Percentiles rank a stretch among this genome's conserved stretches.
These are phyloP conservation scores for Macaca mulatta DNA, from an alignment of 2,113 vertebrate genomes.

Conservation along the genomic window DNA sequence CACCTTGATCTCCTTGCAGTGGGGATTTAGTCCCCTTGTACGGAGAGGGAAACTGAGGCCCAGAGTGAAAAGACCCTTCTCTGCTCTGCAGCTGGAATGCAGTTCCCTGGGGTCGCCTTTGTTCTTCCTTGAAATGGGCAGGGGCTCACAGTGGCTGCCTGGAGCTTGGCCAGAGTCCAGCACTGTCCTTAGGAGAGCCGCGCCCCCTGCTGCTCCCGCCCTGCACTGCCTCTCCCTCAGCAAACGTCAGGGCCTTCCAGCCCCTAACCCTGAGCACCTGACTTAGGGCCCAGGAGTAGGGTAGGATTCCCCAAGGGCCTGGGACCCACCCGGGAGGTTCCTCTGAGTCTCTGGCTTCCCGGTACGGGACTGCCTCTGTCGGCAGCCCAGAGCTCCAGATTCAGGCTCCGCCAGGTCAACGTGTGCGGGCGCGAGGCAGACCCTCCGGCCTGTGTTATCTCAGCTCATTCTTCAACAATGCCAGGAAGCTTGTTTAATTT, in stretches of 20 bases:
- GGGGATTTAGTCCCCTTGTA: not conserved
- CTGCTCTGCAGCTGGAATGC: too few relatives aligned
- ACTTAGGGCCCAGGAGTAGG: too few relatives aligned
- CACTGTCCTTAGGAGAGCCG: not conserved
- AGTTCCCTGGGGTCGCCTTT: not conserved
- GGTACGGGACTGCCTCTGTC: accelerated
- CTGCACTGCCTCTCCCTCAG: not conserved
- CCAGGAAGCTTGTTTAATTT: too few relatives aligned
- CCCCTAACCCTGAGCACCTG: not conserved
- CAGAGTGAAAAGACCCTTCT: not conserved
- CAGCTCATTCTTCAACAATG: accelerated
- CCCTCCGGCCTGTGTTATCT: accelerated
- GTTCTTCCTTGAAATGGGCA: not conserved
- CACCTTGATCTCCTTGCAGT: not conserved
- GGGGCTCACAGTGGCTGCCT: accelerated
- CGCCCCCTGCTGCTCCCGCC: not conserved
- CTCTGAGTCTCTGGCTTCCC: too few relatives aligned
- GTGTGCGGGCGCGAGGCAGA: not conserved
- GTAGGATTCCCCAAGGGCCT: accelerated
- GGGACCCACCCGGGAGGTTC: accelerated
- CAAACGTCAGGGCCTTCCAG: not conserved
- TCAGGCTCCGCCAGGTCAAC: not conserved
- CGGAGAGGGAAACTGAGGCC: not conserved
- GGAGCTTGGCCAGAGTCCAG: not conserved
- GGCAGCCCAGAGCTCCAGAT: not conserved